Evolutionary conservation across 2,797 vertebrate species (phyloP), one percentile per base, ranked within the genome.

Genomic region (Otus scops): DNA sequence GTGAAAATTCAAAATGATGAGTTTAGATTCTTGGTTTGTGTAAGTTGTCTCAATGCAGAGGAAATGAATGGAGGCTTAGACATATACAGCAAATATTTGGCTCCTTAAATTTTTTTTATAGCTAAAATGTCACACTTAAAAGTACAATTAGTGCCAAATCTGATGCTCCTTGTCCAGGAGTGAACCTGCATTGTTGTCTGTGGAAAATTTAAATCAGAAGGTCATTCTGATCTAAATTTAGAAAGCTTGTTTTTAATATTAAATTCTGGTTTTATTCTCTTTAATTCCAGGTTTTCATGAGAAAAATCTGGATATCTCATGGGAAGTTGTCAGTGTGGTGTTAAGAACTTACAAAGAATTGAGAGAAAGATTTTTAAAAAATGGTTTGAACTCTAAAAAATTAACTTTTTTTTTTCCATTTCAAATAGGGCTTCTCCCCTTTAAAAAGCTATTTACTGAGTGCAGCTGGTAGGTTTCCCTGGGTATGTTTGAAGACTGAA

Each of bases 211-310:
- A 59, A 79, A 54, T 32, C 10, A 22, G 10, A 21, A 24, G 15
- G 9, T 92, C 22, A 75, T 79, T 53, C 39, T 2, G 5, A 18
- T 47, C 50, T 60, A 30, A 67, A 64, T 77, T 73, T 56, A 80
- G n/a, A 50, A 87, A 43, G 41, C 53, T 79, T 57, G 23, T 53
- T 19, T 76, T 80, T 60, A 87, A 60, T 88, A 51, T 17, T 45
- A 51, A 89, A 24, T 82, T 51, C 53, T 85, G 30, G 60, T 21
- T 90, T 86, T 68, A 51, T 88, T 89, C 56, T 88, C 36, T 90
- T 81, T 61, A 77, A 85, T 80, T 95, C 56, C 51, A 89, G 47
- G 89, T 93, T 93, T 92, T 93, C 28, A 14, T 82, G 87, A 96
- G 88, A 88, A 97, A 91, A 94, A 68, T 81, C 24, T 64, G 81